These are phyloP conservation scores for Drosophila nr. medialis DNA, from an alignment of 2,888 invertebrate species.

Conservation along the genomic window DNA sequence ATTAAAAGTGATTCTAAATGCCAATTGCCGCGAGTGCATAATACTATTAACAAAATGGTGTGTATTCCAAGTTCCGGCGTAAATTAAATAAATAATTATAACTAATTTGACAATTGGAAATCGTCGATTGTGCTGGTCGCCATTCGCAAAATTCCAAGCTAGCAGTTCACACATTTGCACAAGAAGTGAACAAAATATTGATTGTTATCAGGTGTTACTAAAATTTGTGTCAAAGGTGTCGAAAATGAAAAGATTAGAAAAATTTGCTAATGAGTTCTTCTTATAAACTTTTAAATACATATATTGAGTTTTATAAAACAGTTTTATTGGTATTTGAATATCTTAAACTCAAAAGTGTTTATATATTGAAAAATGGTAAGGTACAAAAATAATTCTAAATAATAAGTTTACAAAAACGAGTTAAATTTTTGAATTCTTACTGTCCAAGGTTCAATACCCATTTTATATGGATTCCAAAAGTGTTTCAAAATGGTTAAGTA, in stretches of 20 bases:
- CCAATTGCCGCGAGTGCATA: conserved; percentile 67
- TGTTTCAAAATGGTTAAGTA: not conserved
- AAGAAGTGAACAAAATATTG: not conserved
- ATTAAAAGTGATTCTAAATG: conserved; percentile 57
- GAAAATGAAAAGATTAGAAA: not conserved
- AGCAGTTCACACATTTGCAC: not conserved
- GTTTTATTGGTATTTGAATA: too few relatives aligned
- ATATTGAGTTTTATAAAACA: not conserved
- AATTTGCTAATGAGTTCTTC: not conserved
- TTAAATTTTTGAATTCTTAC: not conserved
- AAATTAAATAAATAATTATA: conserved; percentile 15
- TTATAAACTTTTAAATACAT: not conserved
- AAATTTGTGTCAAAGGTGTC: not conserved
- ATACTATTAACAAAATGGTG: conserved; percentile 82
- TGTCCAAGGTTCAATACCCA: not conserved
- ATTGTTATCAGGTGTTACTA: not conserved
- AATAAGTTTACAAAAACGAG: not conserved
- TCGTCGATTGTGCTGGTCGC: not conserved
- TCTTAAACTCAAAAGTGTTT: too few relatives aligned
- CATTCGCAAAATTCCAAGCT: not conserved
- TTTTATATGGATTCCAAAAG: not conserved
- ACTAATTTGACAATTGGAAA: not conserved
- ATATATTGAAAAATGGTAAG: too few relatives aligned
- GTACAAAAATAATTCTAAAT: not conserved
- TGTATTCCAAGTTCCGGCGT: conserved; percentile 46